These are phyloP conservation scores for Mormyrus hasselquistii DNA, from an alignment of 2,797 vertebrate species.

Conservation along the genomic window DNA sequence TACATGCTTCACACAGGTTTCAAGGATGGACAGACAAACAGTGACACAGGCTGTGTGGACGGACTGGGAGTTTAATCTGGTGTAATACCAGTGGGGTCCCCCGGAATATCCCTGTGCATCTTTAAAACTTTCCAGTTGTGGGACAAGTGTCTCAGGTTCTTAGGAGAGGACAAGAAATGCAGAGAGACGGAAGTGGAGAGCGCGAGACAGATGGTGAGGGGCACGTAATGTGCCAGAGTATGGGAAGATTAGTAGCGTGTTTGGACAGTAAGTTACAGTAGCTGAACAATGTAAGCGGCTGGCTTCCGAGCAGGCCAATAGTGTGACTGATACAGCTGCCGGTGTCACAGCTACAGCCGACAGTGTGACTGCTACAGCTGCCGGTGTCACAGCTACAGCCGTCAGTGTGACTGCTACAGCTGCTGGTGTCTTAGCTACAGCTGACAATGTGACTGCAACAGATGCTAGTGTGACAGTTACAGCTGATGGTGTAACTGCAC, in stretches of 20 bases:
- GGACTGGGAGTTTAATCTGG: neutral
- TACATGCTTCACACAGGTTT: neutral
- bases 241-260: slow-evolving; percentile 2
- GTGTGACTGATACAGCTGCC: neutral
- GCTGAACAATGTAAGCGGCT: slow-evolving; percentile 8
- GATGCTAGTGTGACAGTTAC: neutral
- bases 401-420: neutral
- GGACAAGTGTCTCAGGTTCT: slow-evolving; percentile 1
- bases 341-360: neutral
- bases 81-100: neutral
- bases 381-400: neutral
- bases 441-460: neutral
- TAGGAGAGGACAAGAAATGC: neutral
- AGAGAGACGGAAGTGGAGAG: slow-evolving; percentile 20
- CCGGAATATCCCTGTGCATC: neutral
- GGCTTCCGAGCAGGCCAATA: neutral
- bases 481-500: neutral
- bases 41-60: neutral
- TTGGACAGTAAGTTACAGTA: slow-evolving; percentile 26
- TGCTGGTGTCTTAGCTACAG: neutral
- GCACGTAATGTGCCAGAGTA: slow-evolving; percentile 19
- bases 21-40: neutral
- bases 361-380: neutral
- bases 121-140: neutral
- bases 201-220: slow-evolving; percentile 15